Percentiles rank a stretch among this genome's conserved stretches.
These are phyloP conservation scores for Rhinella marina DNA, from an alignment of 2,797 vertebrate species.

Conservation along the genomic window DNA sequence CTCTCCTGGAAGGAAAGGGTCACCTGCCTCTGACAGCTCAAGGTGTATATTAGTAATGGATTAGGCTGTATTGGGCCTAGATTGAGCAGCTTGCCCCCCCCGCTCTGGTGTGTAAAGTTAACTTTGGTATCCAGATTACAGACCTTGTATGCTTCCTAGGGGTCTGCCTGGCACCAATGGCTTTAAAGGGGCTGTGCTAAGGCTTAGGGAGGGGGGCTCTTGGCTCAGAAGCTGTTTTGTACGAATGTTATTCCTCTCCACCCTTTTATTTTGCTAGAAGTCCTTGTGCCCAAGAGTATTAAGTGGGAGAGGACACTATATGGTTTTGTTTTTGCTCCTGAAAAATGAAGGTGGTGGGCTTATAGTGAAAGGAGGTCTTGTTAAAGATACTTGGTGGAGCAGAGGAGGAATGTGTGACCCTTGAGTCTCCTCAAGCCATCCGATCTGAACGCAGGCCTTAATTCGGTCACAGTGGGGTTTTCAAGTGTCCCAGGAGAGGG, in stretches of 20 bases:
- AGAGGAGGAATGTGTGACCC: conserved; percentile 38
- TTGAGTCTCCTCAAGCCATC: neutral
- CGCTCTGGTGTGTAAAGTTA: neutral
- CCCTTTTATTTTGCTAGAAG: conserved; percentile 62
- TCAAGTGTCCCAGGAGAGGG: neutral
- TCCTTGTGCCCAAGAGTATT: conserved; percentile 50
- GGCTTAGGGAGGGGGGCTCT: conserved; percentile 64
- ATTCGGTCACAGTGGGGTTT: neutral
- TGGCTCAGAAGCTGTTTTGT: conserved; percentile 58
- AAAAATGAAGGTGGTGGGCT: conserved; percentile 62
- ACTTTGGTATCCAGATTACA: neutral
- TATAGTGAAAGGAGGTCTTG: conserved; percentile 62
- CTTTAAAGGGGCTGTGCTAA: conserved; percentile 54
- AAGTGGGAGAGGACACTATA: conserved; percentile 52
- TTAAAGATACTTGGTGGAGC: conserved; percentile 16
- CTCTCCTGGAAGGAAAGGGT: conserved; percentile 5
- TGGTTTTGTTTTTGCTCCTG: conserved; percentile 53
- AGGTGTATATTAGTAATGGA: neutral
- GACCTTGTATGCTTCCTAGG: neutral
- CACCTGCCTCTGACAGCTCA: neutral
- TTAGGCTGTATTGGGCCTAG: neutral
- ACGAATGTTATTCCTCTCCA: conserved; percentile 64
- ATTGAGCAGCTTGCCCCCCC: neutral
- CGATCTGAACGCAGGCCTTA: neutral
- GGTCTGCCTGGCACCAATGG: conserved; percentile 57